Evolutionary conservation across 2,113 vertebrate genomes (phyloP), one percentile per base, ranked within the genome.

Genomic region (Isichthys henryi): DNA sequence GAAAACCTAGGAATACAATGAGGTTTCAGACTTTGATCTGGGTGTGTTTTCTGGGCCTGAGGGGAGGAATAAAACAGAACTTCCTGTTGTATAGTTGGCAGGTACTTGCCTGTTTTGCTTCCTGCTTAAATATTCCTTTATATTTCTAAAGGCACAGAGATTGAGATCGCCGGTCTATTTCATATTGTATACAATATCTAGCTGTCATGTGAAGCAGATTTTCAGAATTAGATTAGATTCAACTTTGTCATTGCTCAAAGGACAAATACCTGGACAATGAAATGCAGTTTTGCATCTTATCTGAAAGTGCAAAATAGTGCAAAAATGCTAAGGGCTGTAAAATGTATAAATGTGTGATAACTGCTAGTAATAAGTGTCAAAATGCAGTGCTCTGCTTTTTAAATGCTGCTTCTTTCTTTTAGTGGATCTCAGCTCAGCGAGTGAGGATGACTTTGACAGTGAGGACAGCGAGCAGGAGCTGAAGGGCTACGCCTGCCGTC

Each of bases 341-440:
- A 27, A 66, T 66, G 4, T 11, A 66, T 66, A 66, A 66, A 31
- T 31, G 62, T 66, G 62, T 13, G n/a, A 23, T 53, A 53, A 77
- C 13, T 15, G 35, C 4, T 35, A 77, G 15, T 19, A 39, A 77
- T 5, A 70, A 70, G 13, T 77, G 70, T 35, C 5, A 39, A 17
- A 77, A 43, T 80, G 39, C 35, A 19, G 17, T 80, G 31, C 8
- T 74, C 31, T 74, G 66, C 27, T 31, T 74, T 74, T 5, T 74
- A 35, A 31, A 74, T 74, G n/a, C 66, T 11, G 1, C 27, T 35
- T 27, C 15, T 74, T 62, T 62, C 56, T 90, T 92, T n/a, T 93
- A 99, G 98, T 99, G 96, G 98, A 99, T 91, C 94, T 97, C 90
- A 99, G 98, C 91, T 99, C 98, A 0, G 98, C 98, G 94, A 99